These are phyloP conservation scores for Nephrotoma appendiculata DNA, from an alignment of 2,888 invertebrate genomes.

Conservation along the genomic window DNA sequence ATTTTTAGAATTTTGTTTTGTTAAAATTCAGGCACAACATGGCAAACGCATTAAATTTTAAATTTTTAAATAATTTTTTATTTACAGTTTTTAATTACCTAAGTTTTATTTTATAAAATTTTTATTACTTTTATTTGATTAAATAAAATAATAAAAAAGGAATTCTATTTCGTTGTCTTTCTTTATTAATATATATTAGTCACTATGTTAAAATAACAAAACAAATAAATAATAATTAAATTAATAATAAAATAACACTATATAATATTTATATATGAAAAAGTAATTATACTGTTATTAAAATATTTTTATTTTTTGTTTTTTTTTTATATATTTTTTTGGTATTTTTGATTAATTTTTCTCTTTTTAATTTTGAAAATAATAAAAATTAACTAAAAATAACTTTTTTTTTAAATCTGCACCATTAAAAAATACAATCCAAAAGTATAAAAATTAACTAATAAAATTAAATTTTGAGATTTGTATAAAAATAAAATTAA, in stretches of 20 bases:
- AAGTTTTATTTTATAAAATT: background rate
- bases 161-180: background rate
- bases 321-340: background rate
- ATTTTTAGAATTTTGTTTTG: background rate
- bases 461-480: background rate
- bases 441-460: background rate
- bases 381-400: background rate
- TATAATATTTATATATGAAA: background rate
- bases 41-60: background rate
- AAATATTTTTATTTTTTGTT: background rate
- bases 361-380: background rate
- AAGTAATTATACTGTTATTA: background rate
- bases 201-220: background rate
- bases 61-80: background rate
- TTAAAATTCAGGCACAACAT: constrained; percentile 5
- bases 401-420: background rate
- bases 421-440: background rate
- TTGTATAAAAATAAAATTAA: background rate
- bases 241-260: background rate
- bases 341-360: background rate
- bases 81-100: background rate
- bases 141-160: background rate
- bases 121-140: background rate
- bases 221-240: background rate
- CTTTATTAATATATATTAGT: no score